Evolutionary conservation across 1,140 invertebrate species (phyloP).

Genomic region (Saccostrea cuccullata): DNA sequence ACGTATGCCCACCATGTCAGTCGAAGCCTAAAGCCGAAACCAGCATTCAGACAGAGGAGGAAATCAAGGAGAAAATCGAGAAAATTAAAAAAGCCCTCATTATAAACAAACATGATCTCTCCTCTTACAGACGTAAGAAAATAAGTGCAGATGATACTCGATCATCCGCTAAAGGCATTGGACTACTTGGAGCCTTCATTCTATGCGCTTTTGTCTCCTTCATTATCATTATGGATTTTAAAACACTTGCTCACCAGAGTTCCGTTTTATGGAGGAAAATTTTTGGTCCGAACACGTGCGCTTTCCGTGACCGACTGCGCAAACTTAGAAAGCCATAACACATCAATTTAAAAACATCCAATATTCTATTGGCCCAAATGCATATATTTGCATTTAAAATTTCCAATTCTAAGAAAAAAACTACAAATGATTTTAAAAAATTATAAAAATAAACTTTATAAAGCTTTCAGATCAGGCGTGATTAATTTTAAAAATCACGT

Average conservation of each 20-base stretch:
- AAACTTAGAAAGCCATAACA: neutral
- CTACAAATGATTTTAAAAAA: no score
- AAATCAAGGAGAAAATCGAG: neutral
- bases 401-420: no score
- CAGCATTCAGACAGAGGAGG: neutral
- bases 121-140: neutral
- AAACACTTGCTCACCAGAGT: neutral
- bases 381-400: no score
- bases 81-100: neutral
- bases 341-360: no score
- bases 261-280: neutral
- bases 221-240: slow-evolving; percentile 9
- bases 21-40: neutral
- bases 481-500: no score
- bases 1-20: neutral
- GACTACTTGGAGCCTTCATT: neutral
- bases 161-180: neutral
- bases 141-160: neutral
- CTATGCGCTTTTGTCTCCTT: neutral
- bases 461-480: no score
- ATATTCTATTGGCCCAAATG: no score
- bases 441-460: no score
- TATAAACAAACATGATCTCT: neutral
- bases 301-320: neutral
- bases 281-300: neutral